Conservation (phyloP, 2,888 invertebrate species). For the Apocheima hispidaria region DNA sequence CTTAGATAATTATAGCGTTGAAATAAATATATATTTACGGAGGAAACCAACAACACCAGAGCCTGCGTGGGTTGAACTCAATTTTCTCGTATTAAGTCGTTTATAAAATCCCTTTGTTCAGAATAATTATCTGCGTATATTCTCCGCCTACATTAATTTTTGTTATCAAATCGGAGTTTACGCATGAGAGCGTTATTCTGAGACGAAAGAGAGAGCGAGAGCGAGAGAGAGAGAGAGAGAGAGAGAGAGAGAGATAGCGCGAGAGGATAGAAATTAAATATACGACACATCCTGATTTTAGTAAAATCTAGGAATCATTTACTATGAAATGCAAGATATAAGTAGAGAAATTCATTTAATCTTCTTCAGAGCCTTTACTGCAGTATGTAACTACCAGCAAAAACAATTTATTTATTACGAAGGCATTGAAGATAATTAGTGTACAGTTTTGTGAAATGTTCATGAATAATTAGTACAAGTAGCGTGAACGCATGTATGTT, state of each 20-base stretch:
- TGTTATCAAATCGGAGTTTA: constrained; percentile 41
- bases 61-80: constrained; percentile 31
- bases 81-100: constrained; percentile 32
- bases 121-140: constrained; percentile 38
- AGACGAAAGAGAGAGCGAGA: constrained; percentile 12
- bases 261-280: constrained; percentile 1
- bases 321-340: not conserved
- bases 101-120: constrained; percentile 40
- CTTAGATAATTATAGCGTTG: constrained; percentile 7
- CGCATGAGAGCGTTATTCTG: constrained; percentile 29
- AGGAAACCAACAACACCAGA: constrained; percentile 18
- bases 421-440: constrained; percentile 3
- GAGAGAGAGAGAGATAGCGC: constrained; percentile 5
- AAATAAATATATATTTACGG: constrained; percentile 16
- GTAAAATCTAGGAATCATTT: not conserved
- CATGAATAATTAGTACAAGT: constrained; percentile 10
- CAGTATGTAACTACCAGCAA: not conserved
- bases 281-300: not conserved
- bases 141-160: constrained; percentile 41
- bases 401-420: constrained; percentile 3
- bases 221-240: too few relatives aligned
- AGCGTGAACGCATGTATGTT: constrained; percentile 17
- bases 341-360: not conserved
- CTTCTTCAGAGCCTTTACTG: not conserved
- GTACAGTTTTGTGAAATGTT: constrained; percentile 11